These are phyloP conservation scores for Thaumetopoea pityocampa DNA, from an alignment of 1,140 invertebrate species.

Conservation along the genomic window DNA sequence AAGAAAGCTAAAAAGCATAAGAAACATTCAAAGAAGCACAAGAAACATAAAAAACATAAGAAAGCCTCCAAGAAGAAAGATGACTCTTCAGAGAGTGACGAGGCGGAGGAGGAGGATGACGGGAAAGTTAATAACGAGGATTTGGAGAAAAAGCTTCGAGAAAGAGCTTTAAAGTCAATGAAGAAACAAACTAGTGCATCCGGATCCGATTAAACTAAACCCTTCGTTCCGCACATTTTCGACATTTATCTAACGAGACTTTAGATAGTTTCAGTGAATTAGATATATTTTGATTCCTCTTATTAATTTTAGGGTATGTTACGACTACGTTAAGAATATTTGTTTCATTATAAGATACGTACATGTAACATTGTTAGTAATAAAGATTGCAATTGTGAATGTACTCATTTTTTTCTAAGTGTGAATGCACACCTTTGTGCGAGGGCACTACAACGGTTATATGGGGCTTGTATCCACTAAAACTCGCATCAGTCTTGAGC, in stretches of 20 bases:
- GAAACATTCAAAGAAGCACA: slow-evolving; percentile 83
- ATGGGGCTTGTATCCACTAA: not conserved
- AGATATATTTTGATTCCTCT: slow-evolving; percentile 19
- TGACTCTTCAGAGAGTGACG: slow-evolving; percentile 80
- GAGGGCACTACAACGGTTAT: no score
- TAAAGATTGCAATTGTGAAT: slow-evolving; percentile 40
- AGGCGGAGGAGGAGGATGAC: slow-evolving; percentile 81
- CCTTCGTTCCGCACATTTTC: slow-evolving; percentile 12
- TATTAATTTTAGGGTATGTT: slow-evolving; percentile 39
- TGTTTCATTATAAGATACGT: slow-evolving; percentile 46
- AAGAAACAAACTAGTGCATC: slow-evolving; percentile 76
- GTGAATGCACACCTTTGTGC: not conserved
- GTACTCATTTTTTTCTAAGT: slow-evolving; percentile 2
- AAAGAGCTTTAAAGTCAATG: slow-evolving; percentile 86
- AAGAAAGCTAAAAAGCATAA: slow-evolving; percentile 78
- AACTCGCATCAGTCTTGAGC: no score
- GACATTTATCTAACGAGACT: slow-evolving; percentile 6
- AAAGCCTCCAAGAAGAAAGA: slow-evolving; percentile 79
- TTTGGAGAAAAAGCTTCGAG: slow-evolving; percentile 90
- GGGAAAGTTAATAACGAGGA: slow-evolving; percentile 86
- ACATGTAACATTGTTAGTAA: slow-evolving; percentile 62
- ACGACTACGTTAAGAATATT: slow-evolving; percentile 44
- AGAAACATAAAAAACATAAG: slow-evolving; percentile 81
- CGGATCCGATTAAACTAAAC: slow-evolving; percentile 54
- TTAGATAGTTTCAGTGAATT: slow-evolving; percentile 12